Base-by-base conservation (phyloP, 2,113 vertebrate species). In the Bubo scandiacus region DNA sequence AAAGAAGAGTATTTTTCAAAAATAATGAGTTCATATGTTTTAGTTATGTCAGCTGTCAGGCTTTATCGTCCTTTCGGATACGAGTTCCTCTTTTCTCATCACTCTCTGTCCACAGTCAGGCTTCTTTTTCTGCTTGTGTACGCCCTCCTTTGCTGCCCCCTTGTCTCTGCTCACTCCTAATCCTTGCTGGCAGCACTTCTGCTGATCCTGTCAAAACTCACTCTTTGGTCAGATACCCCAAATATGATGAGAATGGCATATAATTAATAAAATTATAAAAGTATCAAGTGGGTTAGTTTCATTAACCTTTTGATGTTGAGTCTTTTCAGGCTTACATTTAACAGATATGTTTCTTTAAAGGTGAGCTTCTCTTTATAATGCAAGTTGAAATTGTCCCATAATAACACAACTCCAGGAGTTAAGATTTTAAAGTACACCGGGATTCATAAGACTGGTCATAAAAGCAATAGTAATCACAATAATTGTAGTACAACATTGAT, bases 21-120 rank as follows among this genome's bases (percentile, higher is more conserved):
- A 96, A 90, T 96, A 95, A 95, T 93, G 83, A 96, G 81, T 95
- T 93, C 95, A 95, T 96, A 83, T 96, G 95, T 97, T 97, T 96
- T 72, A 95, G 95, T 96, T 94, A 94, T 94, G 94, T 92, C 93
- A 97, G 79, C 82, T 81, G 86, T 96, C 94, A 93, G 93, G 68
- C 90, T 81, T 65, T 52, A 61, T 86, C 85, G 5, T 94, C 85
- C 88, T 86, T 90, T 96, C 65, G 7, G 49, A 92, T 94, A 73
- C 40, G 21, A 94, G 89, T 77, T 95, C 73, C 77, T 93, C 62
- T 85, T 78, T 92, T 92, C 78, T 95, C 92, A 91, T 94, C 88
- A 42, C 67, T 96, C 91, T 94, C 67, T 88, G 94, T 91, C 89
- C 47, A 2, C 82, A 91, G 77, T 78, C 72, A 49, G 68, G 30